Percentiles rank a stretch among this genome's conserved stretches.
phyloP scores from a whole-genome alignment of 92 coral and sea anemone genomes.

The Epizoanthus ramosus region DNA sequence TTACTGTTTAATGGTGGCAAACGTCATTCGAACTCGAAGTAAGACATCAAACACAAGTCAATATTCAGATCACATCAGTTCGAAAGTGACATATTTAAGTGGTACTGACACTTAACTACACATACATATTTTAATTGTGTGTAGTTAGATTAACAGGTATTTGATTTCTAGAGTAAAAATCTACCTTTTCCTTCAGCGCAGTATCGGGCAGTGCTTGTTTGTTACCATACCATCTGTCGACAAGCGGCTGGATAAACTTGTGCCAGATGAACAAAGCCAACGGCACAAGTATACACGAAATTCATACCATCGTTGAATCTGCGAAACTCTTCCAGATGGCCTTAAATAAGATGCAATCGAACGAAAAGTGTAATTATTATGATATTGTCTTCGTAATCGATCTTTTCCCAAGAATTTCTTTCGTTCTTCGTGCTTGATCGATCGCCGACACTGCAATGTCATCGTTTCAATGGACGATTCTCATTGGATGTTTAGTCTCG shows the following conservation, averaged over 20 bases:
- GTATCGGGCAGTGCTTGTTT: conserved; percentile 60
- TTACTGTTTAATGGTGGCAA: too few species aligned
- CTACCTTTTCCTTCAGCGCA: conserved; percentile 40
- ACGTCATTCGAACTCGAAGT: too few species aligned
- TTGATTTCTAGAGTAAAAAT: not conserved
- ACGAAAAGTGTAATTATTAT: not conserved
- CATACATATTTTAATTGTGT: not conserved
- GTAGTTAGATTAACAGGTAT: not conserved
- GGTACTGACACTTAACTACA: too few species aligned
- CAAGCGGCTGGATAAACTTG: conserved; percentile 93
- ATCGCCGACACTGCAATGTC: not conserved
- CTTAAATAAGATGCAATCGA: not conserved
- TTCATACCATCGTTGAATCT: conserved; percentile 85
- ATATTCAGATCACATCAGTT: not conserved
- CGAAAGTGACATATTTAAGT: not conserved
- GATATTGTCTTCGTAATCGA: not conserved
- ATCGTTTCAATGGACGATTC: conserved; percentile 24
- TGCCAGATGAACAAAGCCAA: conserved; percentile 94
- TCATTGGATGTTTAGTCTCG: conserved; percentile 31
- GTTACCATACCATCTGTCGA: conserved; percentile 89
- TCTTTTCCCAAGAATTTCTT: not conserved
- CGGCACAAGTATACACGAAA: conserved; percentile 99
- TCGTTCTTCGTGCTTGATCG: not conserved
- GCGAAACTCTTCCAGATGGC: not conserved
- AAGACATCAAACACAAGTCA: too few species aligned